These are phyloP conservation scores for Pachydiplax longipennis DNA, from an alignment of 2,888 invertebrate species.

Conservation along the genomic window DNA sequence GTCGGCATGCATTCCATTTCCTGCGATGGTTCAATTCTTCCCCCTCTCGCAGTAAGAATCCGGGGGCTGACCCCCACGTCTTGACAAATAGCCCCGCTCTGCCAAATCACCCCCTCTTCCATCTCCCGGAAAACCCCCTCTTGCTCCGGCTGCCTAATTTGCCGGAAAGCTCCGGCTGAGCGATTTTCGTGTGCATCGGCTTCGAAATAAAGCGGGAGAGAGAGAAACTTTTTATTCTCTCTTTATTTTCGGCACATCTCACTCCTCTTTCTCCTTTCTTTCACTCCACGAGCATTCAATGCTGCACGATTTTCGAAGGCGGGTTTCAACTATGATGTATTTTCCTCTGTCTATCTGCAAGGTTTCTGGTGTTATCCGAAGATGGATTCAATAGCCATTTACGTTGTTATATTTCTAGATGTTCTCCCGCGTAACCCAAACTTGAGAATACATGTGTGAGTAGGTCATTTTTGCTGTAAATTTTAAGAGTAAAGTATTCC, in stretches of 20 bases:
- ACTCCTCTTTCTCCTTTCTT: not conserved
- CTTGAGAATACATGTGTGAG: too few species aligned
- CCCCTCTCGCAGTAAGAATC: not conserved
- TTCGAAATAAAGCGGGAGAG: slow-evolving; percentile 32
- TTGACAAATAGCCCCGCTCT: slow-evolving; percentile 46
- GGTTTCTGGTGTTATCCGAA: too few species aligned
- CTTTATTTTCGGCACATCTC: not conserved
- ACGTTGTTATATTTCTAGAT: too few species aligned
- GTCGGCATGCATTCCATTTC: not conserved
- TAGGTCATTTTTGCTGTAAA: too few species aligned
- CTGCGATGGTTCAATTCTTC: not conserved
- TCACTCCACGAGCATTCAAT: too few species aligned
- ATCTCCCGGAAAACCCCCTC: slow-evolving; percentile 46
- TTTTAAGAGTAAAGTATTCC: too few species aligned
- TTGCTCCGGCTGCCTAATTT: slow-evolving; percentile 51
- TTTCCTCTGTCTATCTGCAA: too few species aligned
- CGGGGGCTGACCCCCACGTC: slow-evolving; percentile 5
- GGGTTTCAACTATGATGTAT: too few species aligned
- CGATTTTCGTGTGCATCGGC: slow-evolving; percentile 45
- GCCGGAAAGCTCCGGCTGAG: slow-evolving; percentile 50
- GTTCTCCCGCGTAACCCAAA: too few species aligned
- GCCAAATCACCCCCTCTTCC: slow-evolving; percentile 48
- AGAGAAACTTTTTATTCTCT: slow-evolving; percentile 7
- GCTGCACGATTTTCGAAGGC: too few species aligned
- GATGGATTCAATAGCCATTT: too few species aligned